These are phyloP conservation scores for Xiphophorus maculatus DNA, from an alignment of 2,113 vertebrate species.

Conservation along the genomic window DNA sequence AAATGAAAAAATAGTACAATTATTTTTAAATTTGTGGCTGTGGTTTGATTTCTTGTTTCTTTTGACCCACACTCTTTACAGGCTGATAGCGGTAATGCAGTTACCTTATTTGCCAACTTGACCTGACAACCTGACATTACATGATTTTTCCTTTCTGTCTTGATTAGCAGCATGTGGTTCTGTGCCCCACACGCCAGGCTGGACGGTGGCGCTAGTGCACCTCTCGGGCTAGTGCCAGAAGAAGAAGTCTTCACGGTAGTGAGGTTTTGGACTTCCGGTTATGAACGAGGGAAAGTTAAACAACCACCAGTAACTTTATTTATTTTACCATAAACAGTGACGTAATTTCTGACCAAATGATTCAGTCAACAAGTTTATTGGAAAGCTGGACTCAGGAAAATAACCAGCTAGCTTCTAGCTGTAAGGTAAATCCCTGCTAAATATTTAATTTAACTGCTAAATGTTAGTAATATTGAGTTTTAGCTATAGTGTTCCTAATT, in stretches of 20 bases:
- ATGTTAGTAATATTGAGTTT: background rate
- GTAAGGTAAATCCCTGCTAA: slow-evolving; percentile 61
- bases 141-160: no score
- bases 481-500: background rate
- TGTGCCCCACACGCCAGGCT: background rate
- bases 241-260: background rate
- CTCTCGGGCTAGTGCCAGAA: background rate
- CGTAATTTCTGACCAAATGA: slow-evolving; percentile 15
- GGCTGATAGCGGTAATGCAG: no score
- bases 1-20: no score
- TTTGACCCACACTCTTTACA: no score
- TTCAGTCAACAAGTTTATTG: slow-evolving; percentile 36
- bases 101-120: no score
- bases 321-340: background rate
- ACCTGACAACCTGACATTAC: no score
- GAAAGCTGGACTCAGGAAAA: slow-evolving; percentile 75
- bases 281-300: slow-evolving; percentile 63
- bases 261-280: no score
- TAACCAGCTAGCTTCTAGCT: slow-evolving; percentile 70
- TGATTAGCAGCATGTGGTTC: background rate
- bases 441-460: background rate
- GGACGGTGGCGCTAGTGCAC: background rate
- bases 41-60: no score
- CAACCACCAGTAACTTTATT: background rate
- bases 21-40: no score